Evolutionary conservation across 2,797 vertebrate species (phyloP).

Genomic region (Vespertilio murinus): DNA sequence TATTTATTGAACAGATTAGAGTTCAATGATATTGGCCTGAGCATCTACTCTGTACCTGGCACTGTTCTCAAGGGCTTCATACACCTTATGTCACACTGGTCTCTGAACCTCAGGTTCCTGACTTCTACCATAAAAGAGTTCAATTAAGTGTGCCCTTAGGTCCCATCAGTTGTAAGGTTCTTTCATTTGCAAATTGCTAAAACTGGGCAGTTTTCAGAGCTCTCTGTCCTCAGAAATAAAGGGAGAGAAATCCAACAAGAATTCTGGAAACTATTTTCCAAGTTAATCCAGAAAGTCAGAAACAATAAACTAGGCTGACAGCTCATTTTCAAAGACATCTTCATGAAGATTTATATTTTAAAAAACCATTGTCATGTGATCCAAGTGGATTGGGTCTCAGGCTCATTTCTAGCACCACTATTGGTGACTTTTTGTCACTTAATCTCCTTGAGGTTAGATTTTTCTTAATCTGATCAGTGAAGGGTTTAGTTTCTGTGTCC

Average conservation of each 20-base stretch:
- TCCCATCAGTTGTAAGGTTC: neutral
- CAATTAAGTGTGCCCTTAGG: neutral
- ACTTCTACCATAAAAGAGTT: neutral
- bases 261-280: slow-evolving; percentile 30
- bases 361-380: neutral
- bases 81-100: no score
- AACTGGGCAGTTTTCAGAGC: neutral
- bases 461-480: slow-evolving; percentile 25
- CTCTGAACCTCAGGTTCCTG: neutral
- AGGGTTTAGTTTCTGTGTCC: neutral
- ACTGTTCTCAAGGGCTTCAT: neutral
- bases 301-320: neutral
- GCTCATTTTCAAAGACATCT: neutral
- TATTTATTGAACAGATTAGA: neutral
- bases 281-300: slow-evolving; percentile 18
- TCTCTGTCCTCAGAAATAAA: neutral
- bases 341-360: neutral
- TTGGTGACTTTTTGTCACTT: neutral
- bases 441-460: neutral
- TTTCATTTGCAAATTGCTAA: neutral
- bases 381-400: neutral
- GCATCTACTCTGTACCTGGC: neutral
- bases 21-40: neutral
- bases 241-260: slow-evolving; percentile 21
- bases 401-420: neutral